Percentiles rank a stretch among this genome's conserved stretches.
Conservation (phyloP, 2,797 vertebrate species). For the Capromys pilorides region DNA sequence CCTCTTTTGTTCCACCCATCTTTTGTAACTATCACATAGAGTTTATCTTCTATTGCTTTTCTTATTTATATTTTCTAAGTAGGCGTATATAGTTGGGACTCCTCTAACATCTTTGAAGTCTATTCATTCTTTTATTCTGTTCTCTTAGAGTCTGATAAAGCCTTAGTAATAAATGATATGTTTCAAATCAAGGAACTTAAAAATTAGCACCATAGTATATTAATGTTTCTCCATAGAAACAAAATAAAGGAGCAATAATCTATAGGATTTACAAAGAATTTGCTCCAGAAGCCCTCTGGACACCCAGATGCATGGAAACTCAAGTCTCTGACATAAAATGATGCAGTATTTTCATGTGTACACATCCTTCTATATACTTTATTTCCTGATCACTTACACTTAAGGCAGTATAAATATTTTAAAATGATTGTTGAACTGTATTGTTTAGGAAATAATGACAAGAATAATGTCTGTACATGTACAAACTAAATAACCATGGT, state of each 20-base stretch:
- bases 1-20: background rate
- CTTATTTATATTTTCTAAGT: constrained; percentile 46
- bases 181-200: constrained; percentile 17
- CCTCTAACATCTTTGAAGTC: background rate
- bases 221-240: constrained; percentile 7
- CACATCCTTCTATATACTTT: background rate
- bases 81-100: background rate
- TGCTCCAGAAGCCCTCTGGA: background rate
- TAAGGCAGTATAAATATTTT: background rate
- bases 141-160: background rate
- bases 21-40: background rate
- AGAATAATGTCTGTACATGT: background rate
- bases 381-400: background rate
- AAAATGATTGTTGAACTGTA: background rate
- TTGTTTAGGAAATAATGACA: background rate
- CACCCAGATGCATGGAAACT: background rate
- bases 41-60: background rate
- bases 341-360: background rate
- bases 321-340: background rate
- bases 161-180: constrained; percentile 11
- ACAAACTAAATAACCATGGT: background rate
- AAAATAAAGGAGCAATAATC: background rate
- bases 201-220: background rate
- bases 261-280: background rate
- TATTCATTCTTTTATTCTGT: background rate